Base-by-base conservation (phyloP, 2,797 vertebrate genomes). In the Morus bassanus region DNA sequence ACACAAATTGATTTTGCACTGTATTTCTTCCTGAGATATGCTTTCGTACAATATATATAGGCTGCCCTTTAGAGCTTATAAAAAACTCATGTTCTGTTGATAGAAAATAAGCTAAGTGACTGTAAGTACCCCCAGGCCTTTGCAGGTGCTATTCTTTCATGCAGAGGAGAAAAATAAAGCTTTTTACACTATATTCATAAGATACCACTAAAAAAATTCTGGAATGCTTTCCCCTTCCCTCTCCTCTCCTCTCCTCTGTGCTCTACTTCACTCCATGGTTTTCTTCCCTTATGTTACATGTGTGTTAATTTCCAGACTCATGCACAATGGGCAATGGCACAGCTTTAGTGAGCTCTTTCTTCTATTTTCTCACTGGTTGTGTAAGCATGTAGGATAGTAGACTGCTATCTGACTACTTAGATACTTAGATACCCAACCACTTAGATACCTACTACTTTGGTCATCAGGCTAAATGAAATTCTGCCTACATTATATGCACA, bases 1-100 rank as follows among this genome's bases (percentile, higher is more conserved):
- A 53, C 43, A 84, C 33, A 80, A 76, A 92, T 81, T 89, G 46
- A 91, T 91, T 97, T 88, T 61, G 31, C 54, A 19, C 53, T 89
- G 37, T 78, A 91, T 92, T 95, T 97, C 46, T 91, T 48, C 68
- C 43, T 33, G 50, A 80, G 67, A 74, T 51, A 91, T 43, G 48
- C 59, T 80, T 63, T 78, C 65, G 21, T 35, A 73, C 39, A 63
- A 50, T 88, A 64, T 81, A 43, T 76, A 83, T 78, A 43, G 9
- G 6, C 60, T 94, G 59, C 51, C 64, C 63, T 97, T 96, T 95
- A 76, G 39, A 93, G 23, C 17, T 31, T 90, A 64, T 82, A 88
- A 91, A 93, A 80, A 53, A 33, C 10, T 76, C 76, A 41, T 82
- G 16, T 75, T 91, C 48, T 90, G 13, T 76, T 96, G 85, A 91